phyloP scores from a whole-genome alignment of 2,113 vertebrate species.

The Lycaon pictus region DNA sequence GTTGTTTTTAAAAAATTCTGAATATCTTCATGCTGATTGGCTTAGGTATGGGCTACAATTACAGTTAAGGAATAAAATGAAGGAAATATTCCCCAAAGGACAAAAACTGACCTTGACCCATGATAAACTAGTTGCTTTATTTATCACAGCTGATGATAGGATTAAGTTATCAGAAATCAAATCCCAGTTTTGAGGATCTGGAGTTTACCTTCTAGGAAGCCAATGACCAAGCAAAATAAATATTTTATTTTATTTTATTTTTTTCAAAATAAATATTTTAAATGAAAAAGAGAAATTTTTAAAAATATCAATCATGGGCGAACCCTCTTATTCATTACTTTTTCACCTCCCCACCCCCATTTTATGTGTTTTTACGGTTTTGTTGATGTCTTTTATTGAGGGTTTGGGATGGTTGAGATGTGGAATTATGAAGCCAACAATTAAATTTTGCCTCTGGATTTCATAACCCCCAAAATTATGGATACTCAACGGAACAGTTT shows the following conservation, averaged over 20 bases:
- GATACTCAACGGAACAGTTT: background rate
- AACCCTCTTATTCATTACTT: background rate
- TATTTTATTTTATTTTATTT: background rate
- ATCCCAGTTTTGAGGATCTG: background rate
- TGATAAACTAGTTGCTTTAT: background rate
- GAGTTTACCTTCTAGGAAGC: background rate
- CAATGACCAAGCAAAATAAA: conserved; percentile 1
- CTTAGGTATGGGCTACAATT: background rate
- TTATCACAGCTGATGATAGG: background rate
- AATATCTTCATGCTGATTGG: background rate
- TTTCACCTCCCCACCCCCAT: too few species aligned
- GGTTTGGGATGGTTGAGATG: background rate
- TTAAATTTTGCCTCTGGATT: conserved; percentile 43
- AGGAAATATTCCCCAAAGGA: background rate
- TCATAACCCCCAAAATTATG: background rate
- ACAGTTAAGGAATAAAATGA: conserved; percentile 7
- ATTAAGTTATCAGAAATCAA: conserved; percentile 1
- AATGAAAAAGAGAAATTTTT: background rate
- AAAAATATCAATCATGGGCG: background rate
- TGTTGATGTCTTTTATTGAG: background rate
- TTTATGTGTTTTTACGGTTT: conserved; percentile 2
- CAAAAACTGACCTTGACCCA: conserved; percentile 1
- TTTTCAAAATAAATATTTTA: background rate
- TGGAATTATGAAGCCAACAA: background rate
- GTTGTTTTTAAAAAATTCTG: conserved; percentile 8